Base-by-base conservation (phyloP, 2,888 invertebrate genomes). In the Pilophorus perplexus region DNA sequence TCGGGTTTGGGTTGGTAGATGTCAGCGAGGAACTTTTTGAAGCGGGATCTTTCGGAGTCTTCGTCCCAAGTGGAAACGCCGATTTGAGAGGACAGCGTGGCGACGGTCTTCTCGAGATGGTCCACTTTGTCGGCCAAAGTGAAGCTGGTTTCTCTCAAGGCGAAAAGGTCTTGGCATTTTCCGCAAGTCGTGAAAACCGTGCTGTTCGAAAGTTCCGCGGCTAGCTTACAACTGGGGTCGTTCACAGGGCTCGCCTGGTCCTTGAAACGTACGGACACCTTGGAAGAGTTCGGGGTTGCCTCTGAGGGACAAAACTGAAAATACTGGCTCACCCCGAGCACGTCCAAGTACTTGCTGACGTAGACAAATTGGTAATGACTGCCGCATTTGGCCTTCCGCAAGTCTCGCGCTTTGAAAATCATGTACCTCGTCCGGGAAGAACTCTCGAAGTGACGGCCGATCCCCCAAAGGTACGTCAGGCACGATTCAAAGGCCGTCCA, bases 301-400 rank as follows among this genome's bases (percentile, higher is more conserved):
- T 42, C 42, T 6, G 27, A 6, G 14, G 5, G 1, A 6, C 8
- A 27, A 33, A 62, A 62, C 12, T 62, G 44, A 40, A 62, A 62
- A 46, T 62, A 62, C 22, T 62, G 62, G 33, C 62, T 62, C 22
- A 62, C 62, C n/a, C 62, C 62, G 14, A 62, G 33, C 22, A 69
- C 62, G 20, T 69, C 69, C 37, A 69, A 44, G 33, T 69, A 54
- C 37, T 48, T 60, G 22, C 66, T 55, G 37, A 69, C 27, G 42
- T 69, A 69, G 5, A 69, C 69, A 54, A 69, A 69, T 38, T 69
- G 69, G 44, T 67, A 69, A 50, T 64, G 64, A 4, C 50, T 48
- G 3, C 33, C 44, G 12, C 25, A 18, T 44, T 64, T 57, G 22
- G 67, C 64, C 22, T 64, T 55, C 14, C 28, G 6, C 22, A 69